A percentile compares a stretch with the other conserved stretches of the same genome.
These are phyloP conservation scores for Platynereis dumerilii DNA, from an alignment of 2,888 invertebrate genomes.

Conservation along the genomic window DNA sequence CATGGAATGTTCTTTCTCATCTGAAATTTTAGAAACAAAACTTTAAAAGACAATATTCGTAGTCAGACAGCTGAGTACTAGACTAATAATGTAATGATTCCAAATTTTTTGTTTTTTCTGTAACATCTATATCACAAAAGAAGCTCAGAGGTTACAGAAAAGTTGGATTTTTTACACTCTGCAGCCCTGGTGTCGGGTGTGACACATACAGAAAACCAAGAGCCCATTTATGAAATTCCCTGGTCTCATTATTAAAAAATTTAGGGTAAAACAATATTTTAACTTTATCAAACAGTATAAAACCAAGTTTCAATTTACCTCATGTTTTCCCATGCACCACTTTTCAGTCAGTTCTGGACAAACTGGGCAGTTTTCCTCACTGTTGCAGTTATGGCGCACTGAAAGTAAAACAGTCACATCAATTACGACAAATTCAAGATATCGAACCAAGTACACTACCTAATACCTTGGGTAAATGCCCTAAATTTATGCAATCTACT, in stretches of 20 bases:
- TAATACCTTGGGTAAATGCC: neutral
- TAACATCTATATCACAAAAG: too few relatives aligned
- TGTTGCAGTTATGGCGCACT: slow-evolving; percentile 86
- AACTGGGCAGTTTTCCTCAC: slow-evolving; percentile 76
- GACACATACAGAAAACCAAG: too few relatives aligned
- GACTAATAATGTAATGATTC: too few relatives aligned
- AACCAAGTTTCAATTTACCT: slow-evolving; percentile 68
- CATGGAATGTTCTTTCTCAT: slow-evolving; percentile 88
- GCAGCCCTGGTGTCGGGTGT: too few relatives aligned
- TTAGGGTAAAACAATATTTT: too few relatives aligned
- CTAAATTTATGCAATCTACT: neutral
- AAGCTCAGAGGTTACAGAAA: too few relatives aligned
- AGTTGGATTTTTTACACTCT: too few relatives aligned
- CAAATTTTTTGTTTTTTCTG: too few relatives aligned
- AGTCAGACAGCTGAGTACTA: too few relatives aligned
- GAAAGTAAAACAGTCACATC: slow-evolving; percentile 27
- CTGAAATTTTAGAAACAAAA: slow-evolving; percentile 63
- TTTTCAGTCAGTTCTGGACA: slow-evolving; percentile 86
- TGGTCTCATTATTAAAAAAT: too few relatives aligned
- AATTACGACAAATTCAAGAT: neutral
- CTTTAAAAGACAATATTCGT: slow-evolving; percentile 12
- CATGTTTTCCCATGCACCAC: slow-evolving; percentile 82
- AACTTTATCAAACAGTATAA: too few relatives aligned
- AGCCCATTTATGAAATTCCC: too few relatives aligned
- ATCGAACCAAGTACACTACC: neutral